Evolutionary conservation across 2,113 vertebrate species (phyloP).

Genomic region (Amphilophus citrinellus): DNA sequence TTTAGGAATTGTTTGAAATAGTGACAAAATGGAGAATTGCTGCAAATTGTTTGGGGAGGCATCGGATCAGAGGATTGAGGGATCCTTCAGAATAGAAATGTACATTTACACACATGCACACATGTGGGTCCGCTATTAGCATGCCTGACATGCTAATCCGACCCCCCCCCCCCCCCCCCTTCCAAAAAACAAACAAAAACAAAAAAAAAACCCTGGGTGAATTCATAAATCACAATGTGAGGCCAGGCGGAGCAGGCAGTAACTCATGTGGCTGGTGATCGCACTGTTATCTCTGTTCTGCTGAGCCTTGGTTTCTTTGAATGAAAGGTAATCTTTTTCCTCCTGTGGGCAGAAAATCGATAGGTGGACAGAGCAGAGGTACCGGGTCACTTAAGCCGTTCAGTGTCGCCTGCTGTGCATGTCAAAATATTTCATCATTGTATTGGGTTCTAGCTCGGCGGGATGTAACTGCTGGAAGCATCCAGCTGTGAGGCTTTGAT

Average conservation of each 20-base stretch:
- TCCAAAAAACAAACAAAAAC: too few species aligned
- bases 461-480: constrained; percentile 6
- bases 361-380: constrained; percentile 30
- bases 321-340: constrained; percentile 70
- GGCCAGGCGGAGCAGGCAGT: constrained; percentile 31
- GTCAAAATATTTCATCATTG: constrained; percentile 31
- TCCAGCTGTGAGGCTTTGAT: constrained; percentile 30
- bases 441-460: neutral
- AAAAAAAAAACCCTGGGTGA: constrained; percentile 33
- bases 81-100: constrained; percentile 34
- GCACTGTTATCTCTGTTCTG: constrained; percentile 64
- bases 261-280: constrained; percentile 64
- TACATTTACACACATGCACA: neutral
- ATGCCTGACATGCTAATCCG: constrained; percentile 69
- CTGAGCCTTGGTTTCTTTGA: constrained; percentile 54
- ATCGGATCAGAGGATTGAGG: constrained; percentile 27
- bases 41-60: constrained; percentile 31
- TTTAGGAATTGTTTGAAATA: neutral
- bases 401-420: constrained; percentile 25
- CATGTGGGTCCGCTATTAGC: constrained; percentile 41
- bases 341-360: constrained; percentile 53
- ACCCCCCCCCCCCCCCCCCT: constrained; percentile 13
- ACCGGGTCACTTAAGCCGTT: constrained; percentile 23
- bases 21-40: constrained; percentile 31
- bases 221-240: constrained; percentile 50